Evolutionary conservation across 2,888 invertebrate species (phyloP).

Genomic region (Drosophila picticornis): DNA sequence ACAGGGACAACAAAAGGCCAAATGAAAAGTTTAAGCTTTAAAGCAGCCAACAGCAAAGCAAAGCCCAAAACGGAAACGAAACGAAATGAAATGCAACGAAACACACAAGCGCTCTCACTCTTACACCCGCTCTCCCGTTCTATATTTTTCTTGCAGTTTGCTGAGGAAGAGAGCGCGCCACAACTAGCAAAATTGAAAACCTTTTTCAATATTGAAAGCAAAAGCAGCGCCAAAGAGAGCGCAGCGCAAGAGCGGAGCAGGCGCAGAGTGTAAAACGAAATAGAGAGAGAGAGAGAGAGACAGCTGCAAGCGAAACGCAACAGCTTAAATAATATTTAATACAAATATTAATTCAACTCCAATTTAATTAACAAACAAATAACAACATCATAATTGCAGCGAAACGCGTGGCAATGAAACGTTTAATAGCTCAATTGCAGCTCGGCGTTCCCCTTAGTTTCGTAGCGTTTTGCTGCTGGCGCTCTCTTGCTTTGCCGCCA

Average conservation of each 20-base stretch:
- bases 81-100: constrained; percentile 14
- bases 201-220: constrained; percentile 44
- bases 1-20: constrained; percentile 47
- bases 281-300: constrained; percentile 5
- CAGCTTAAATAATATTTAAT: not conserved
- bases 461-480: constrained; percentile 12
- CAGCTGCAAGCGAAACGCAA: not conserved
- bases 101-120: not conserved
- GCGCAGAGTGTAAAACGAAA: constrained; percentile 29
- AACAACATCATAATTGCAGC: not conserved
- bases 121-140: not conserved
- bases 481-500: constrained; percentile 1
- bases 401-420: constrained; percentile 26
- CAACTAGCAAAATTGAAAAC: constrained; percentile 29
- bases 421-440: constrained; percentile 34
- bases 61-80: constrained; percentile 19
- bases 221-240: constrained; percentile 17
- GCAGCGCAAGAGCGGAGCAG: constrained; percentile 32
- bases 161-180: constrained; percentile 5
- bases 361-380: not conserved
- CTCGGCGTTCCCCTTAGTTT: constrained; percentile 17
- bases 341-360: not conserved
- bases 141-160: not conserved
- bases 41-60: constrained; percentile 28
- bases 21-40: constrained; percentile 59